Conservation (phyloP, 2,797 vertebrate genomes). For the Muscicapa striata region DNA sequence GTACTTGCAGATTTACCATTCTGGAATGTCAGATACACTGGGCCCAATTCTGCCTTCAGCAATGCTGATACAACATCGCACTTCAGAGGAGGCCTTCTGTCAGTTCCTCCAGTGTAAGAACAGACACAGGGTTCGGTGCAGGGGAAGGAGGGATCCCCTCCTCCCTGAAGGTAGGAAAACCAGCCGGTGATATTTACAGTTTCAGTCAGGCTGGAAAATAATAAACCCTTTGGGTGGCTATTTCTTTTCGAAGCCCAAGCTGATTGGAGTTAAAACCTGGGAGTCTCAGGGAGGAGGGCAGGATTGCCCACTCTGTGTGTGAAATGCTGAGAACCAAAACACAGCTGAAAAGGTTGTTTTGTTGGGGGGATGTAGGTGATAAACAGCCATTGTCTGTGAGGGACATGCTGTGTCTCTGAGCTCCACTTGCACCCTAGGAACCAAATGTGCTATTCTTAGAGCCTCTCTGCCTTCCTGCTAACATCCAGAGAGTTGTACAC, state of each 20-base stretch:
- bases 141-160: background rate
- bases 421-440: background rate
- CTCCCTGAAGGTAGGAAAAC: background rate
- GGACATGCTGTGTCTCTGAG: background rate
- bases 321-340: background rate
- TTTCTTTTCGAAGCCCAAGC: background rate
- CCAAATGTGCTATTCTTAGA: slow-evolving; percentile 51
- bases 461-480: slow-evolving; percentile 39
- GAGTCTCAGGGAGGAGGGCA: background rate
- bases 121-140: background rate
- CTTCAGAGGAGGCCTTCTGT: background rate
- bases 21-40: background rate
- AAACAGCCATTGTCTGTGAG: slow-evolving; percentile 3
- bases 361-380: background rate
- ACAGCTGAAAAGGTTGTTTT: background rate
- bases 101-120: background rate
- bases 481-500: background rate
- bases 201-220: background rate
- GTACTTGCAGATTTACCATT: background rate
- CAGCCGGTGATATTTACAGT: background rate
- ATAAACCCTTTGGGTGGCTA: background rate
- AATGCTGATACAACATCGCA: background rate
- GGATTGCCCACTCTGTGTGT: background rate
- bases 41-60: background rate
- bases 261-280: background rate